These are phyloP conservation scores for Drosophila merina DNA, from an alignment of 2,888 invertebrate genomes.

Conservation along the genomic window DNA sequence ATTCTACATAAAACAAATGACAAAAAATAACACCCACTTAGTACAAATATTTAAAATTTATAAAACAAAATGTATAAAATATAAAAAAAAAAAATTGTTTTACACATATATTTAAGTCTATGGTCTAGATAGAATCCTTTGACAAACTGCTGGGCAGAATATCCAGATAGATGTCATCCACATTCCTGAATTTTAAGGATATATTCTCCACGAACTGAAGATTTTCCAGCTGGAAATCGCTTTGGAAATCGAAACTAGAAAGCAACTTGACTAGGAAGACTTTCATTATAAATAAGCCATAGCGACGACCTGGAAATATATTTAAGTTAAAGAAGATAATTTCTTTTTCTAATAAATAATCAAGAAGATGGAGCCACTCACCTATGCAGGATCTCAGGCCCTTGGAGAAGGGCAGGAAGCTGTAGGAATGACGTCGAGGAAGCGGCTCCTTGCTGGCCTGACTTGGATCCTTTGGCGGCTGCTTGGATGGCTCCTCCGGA, in stretches of 20 bases:
- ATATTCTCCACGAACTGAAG: slow-evolving; percentile 80
- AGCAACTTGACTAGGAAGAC: slow-evolving; percentile 80
- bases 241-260: slow-evolving; percentile 73
- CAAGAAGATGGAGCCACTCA: not conserved
- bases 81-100: slow-evolving; percentile 11
- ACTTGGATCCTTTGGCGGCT: slow-evolving; percentile 3
- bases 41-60: not conserved
- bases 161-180: slow-evolving; percentile 67
- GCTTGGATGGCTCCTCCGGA: slow-evolving; percentile 11
- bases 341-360: too few relatives aligned
- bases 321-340: too few relatives aligned
- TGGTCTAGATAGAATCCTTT: slow-evolving; percentile 5
- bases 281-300: slow-evolving; percentile 81
- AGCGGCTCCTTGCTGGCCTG: not conserved
- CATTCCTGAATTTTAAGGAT: slow-evolving; percentile 80
- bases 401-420: slow-evolving; percentile 82
- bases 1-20: not conserved
- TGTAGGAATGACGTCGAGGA: slow-evolving; percentile 76
- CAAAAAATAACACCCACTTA: slow-evolving; percentile 1
- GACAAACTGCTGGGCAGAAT: slow-evolving; percentile 47
- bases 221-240: slow-evolving; percentile 72
- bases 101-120: not conserved
- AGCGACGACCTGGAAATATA: slow-evolving; percentile 74
- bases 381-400: slow-evolving; percentile 69
- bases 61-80: not conserved